Percentiles rank a stretch among this genome's conserved stretches.
These are phyloP conservation scores for Eretmochelys imbricata DNA, from an alignment of 2,113 vertebrate species.

Conservation along the genomic window DNA sequence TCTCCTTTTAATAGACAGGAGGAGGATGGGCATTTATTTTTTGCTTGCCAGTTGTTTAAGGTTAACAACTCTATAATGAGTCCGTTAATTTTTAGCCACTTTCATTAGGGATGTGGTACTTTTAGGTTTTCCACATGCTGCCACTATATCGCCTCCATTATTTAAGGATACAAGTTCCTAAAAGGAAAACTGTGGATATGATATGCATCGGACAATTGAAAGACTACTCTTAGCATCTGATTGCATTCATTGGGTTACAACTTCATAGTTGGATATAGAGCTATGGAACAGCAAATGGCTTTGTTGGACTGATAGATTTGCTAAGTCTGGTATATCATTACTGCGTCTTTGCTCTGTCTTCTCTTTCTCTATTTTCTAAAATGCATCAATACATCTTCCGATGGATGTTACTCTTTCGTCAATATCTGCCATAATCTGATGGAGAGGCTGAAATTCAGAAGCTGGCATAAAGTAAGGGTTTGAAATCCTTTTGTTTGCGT, in stretches of 20 bases:
- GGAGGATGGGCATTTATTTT: not conserved
- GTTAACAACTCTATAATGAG: not conserved
- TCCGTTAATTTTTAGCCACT: not conserved
- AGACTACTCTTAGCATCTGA: conserved; percentile 37
- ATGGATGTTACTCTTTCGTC: not conserved
- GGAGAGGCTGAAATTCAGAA: not conserved
- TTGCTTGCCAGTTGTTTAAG: not conserved
- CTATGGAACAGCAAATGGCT: not conserved
- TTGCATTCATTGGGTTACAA: not conserved
- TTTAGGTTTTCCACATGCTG: not conserved
- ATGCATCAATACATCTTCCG: not conserved
- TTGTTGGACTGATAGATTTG: not conserved
- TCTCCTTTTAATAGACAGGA: not conserved
- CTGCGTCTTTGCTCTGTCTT: not conserved
- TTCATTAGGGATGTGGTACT: not conserved
- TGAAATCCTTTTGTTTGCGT: not conserved
- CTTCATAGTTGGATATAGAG: not conserved
- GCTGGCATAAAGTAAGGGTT: not conserved
- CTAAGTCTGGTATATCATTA: not conserved
- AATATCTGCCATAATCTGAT: not conserved
- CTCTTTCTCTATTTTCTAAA: not conserved
- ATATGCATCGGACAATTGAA: conserved; percentile 40
- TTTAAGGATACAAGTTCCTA: conserved; percentile 12
- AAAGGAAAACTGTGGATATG: conserved; percentile 15
- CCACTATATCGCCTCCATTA: not conserved